Evolutionary conservation across 2,113 vertebrate species (phyloP).

Genomic region (Pelusios castaneus): DNA sequence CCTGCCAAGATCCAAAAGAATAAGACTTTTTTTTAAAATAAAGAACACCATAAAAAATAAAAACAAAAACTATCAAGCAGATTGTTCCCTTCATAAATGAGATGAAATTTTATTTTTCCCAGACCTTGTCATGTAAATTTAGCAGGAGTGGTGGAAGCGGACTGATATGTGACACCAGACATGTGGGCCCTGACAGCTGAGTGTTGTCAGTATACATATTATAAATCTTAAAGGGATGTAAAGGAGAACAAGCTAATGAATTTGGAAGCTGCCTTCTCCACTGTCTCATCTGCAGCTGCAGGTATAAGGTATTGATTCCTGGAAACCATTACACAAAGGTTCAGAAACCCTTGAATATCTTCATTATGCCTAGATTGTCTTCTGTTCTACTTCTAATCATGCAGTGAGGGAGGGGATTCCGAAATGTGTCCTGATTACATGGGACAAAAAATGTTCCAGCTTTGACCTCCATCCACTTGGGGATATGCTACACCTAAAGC

Average conservation of each 20-base stretch:
- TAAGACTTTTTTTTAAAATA: neutral
- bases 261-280: neutral
- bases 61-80: neutral
- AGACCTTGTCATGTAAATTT: constrained; percentile 44
- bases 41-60: neutral
- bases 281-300: neutral
- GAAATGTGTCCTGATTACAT: neutral
- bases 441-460: neutral
- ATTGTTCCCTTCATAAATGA: neutral
- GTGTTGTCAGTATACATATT: neutral
- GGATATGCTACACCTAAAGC: constrained; percentile 5
- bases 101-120: neutral
- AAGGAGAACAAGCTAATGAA: neutral
- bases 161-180: constrained; percentile 24
- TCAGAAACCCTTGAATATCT: neutral
- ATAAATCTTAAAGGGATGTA: neutral
- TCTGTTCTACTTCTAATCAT: neutral
- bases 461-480: neutral
- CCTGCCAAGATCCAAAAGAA: constrained; percentile 23
- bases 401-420: constrained; percentile 15
- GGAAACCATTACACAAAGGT: neutral
- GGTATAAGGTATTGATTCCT: neutral
- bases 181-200: neutral
- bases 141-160: constrained; percentile 21
- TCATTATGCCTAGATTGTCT: neutral